Percentiles rank a stretch among this genome's conserved stretches.
phyloP scores from a whole-genome alignment of 2,888 invertebrate species.

The Acanthosoma haemorrhoidale region DNA sequence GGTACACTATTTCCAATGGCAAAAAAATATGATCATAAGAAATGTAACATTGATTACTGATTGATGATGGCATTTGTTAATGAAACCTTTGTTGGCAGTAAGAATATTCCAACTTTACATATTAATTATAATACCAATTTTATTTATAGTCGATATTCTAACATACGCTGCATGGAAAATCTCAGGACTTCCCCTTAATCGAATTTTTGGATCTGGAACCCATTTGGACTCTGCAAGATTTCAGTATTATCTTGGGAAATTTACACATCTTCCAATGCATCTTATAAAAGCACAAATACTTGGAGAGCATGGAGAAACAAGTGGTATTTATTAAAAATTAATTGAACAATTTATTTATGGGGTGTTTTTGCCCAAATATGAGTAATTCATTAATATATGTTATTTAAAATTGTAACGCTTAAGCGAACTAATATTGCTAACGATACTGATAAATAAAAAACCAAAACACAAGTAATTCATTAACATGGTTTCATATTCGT shows the following conservation, averaged over 20 bases:
- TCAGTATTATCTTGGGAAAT: conserved; percentile 79
- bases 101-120: too few species aligned
- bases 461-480: too few species aligned
- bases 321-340: conserved; percentile 52
- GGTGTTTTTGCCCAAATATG: background rate
- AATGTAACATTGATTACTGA: too few species aligned
- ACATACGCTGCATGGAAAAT: conserved; percentile 94
- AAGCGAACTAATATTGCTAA: too few species aligned
- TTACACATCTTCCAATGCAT: conserved; percentile 70
- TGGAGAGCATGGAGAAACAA: conserved; percentile 89
- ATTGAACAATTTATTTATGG: background rate
- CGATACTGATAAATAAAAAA: too few species aligned
- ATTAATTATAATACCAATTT: too few species aligned
- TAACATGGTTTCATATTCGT: too few species aligned
- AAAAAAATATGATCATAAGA: too few species aligned
- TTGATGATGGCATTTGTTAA: too few species aligned
- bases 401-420: too few species aligned
- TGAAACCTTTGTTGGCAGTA: too few species aligned
- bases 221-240: conserved; percentile 90
- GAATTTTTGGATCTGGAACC: conserved; percentile 87
- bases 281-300: conserved; percentile 90
- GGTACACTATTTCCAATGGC: too few species aligned
- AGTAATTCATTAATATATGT: background rate
- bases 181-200: conserved; percentile 79
- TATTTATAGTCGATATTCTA: conserved; percentile 74